Evolutionary conservation across 2,888 invertebrate species (phyloP).

Genomic region (Syrphus vitripennis): DNA sequence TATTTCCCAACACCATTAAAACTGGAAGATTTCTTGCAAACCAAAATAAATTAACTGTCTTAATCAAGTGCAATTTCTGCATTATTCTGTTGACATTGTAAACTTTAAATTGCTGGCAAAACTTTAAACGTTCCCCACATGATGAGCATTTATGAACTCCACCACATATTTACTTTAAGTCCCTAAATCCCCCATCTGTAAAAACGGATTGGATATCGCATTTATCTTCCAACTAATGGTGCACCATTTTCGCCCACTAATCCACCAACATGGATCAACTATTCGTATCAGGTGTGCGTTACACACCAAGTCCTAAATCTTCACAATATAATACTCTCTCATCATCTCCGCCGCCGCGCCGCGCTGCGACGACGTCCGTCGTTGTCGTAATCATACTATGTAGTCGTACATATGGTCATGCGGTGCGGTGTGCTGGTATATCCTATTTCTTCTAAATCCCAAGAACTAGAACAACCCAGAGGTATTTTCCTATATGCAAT

Average conservation of each 20-base stretch:
- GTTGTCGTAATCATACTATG: slow-evolving; percentile 2
- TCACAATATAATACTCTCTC: slow-evolving; percentile 2
- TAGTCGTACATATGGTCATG: neutral
- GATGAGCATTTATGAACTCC: neutral
- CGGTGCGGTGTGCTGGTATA: slow-evolving; percentile 1
- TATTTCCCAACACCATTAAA: too few species aligned
- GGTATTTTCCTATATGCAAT: neutral
- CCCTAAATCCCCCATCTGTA: slow-evolving; percentile 13
- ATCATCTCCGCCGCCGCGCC: neutral
- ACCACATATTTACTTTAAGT: neutral
- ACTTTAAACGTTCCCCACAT: neutral
- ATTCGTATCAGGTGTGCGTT: slow-evolving; percentile 55
- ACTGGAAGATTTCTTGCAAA: too few species aligned
- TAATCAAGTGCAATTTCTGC: neutral
- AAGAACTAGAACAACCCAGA: slow-evolving; percentile 51
- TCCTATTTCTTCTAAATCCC: slow-evolving; percentile 26
- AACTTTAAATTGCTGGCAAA: neutral
- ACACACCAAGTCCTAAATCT: slow-evolving; percentile 48
- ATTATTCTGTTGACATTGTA: neutral
- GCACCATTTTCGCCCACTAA: slow-evolving; percentile 66
- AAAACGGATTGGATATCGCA: slow-evolving; percentile 25
- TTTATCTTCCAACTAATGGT: slow-evolving; percentile 63
- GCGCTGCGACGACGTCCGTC: neutral
- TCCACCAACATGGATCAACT: slow-evolving; percentile 31
- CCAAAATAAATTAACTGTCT: neutral